Base-by-base conservation (phyloP, 2,113 vertebrate genomes). In the Alethe diademata region DNA sequence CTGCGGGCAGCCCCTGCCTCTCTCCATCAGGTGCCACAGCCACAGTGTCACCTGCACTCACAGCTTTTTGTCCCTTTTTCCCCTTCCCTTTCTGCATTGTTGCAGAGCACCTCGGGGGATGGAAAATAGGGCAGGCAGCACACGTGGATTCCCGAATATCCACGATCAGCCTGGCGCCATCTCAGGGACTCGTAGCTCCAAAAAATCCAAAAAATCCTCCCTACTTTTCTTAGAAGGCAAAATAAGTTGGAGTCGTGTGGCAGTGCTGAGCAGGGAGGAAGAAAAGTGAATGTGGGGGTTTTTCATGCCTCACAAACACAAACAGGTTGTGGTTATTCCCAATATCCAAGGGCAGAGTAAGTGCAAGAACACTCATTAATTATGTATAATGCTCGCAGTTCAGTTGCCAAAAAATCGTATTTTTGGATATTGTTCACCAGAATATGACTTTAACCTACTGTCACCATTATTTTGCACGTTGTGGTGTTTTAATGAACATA, bases 281-380 rank as follows among this genome's bases (percentile, higher is more conserved):
- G 8, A 35, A 22, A 29, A 31, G 47, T 2, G 33, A 13, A 5
- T 8, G 29, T 75, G 62, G 87, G 42, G n/a, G 42, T 8, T n/a
- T 58, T 80, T 94, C 66, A 14, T 78, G 56, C 91, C 95, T 97
- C 71, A 80, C 83, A 92, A 96, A 74, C 7, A 36, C 91, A 92
- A 96, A 86, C 31, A 94, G 88, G 95, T 94, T 89, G 76, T 93
- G 91, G 91, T 96, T 92, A 72, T 92, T 97, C 94, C 96, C 92
- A 95, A 76, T 85, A 69, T 93, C 78, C 78, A 73, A 95, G 78
- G 96, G 89, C 92, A 85, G 54, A 29, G 94, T 91, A 94, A 97
- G 98, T 97, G 97, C 97, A 86, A 84, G 93, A 97, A 76, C 82
- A 13, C 90, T 96, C 91, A 95, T 98, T 96, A 97, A 97, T 98